A percentile compares a stretch with the other conserved stretches of the same genome.
phyloP scores from a whole-genome alignment of 23 tunicate species.

The Styela clava region DNA sequence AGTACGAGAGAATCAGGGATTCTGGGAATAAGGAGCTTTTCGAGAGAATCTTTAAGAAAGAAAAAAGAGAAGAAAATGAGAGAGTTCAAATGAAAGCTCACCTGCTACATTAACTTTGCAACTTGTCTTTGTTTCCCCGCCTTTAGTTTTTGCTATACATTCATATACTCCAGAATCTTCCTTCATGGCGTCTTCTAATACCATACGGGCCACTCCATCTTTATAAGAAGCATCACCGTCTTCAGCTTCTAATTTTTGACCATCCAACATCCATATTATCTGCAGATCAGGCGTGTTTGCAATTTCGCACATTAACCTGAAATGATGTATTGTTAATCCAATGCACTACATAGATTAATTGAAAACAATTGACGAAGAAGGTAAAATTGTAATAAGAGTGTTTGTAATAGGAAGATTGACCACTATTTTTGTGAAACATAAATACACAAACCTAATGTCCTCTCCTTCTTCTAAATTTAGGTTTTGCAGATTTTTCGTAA shows the following conservation, averaged over 20 bases:
- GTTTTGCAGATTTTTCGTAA: conserved; percentile 46
- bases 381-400: neutral
- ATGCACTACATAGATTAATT: neutral
- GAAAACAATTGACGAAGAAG: neutral
- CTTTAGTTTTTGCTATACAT: conserved; percentile 58
- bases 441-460: conserved; percentile 75
- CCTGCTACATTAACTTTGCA: conserved; percentile 82
- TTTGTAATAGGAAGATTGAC: neutral
- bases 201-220: conserved; percentile 71
- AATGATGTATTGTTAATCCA: neutral
- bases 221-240: conserved; percentile 66
- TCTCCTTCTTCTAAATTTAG: conserved; percentile 62
- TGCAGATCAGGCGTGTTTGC: conserved; percentile 45
- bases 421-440: neutral
- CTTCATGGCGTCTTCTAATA: conserved; percentile 79
- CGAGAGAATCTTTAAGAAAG: no score
- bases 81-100: no score
- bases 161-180: conserved; percentile 77
- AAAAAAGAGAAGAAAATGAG: no score
- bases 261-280: conserved; percentile 75
- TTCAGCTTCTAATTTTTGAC: conserved; percentile 53
- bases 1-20: no score
- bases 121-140: conserved; percentile 35
- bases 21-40: no score
- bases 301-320: conserved; percentile 61